Percentiles rank a stretch among this genome's conserved stretches.
Conservation (phyloP, 2,113 vertebrate genomes). For the Trichechus manatus region DNA sequence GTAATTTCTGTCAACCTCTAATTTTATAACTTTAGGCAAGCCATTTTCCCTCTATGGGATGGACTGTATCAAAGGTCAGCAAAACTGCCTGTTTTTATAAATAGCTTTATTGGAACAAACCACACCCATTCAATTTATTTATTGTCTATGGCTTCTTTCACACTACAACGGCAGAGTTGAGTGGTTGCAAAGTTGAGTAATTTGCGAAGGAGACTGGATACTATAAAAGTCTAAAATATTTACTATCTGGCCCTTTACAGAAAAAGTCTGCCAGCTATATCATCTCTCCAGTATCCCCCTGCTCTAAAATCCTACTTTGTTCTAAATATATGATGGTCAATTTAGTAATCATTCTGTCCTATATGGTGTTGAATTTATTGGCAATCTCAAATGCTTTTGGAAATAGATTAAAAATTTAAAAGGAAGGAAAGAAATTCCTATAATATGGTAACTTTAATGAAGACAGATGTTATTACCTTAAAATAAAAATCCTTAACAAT, state of each 20-base stretch:
- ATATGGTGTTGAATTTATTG: not conserved
- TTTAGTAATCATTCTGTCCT: not conserved
- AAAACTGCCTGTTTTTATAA: slow-evolving; percentile 35
- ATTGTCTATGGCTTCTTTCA: not conserved
- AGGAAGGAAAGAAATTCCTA: not conserved
- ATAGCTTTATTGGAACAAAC: not conserved
- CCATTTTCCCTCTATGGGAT: slow-evolving; percentile 24
- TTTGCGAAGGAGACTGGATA: not conserved
- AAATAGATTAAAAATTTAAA: slow-evolving; percentile 62
- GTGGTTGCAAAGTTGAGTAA: not conserved
- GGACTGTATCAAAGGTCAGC: not conserved
- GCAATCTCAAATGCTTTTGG: not conserved
- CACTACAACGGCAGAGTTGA: not conserved
- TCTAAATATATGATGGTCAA: slow-evolving; percentile 11
- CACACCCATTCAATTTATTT: slow-evolving; percentile 3
- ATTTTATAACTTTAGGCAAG: slow-evolving; percentile 24
- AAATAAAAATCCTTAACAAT: slow-evolving; percentile 40
- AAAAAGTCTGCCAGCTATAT: not conserved
- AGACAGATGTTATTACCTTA: slow-evolving; percentile 14
- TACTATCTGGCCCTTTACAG: not conserved
- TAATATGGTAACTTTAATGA: slow-evolving; percentile 23
- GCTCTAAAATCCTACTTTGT: slow-evolving; percentile 41
- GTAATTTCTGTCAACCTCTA: slow-evolving; percentile 33
- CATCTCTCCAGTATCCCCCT: not conserved
- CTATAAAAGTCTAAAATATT: slow-evolving; percentile 14